A percentile compares a stretch with the other conserved stretches of the same genome.
Conservation (phyloP, 2,797 vertebrate species). For the Hapalemur alaotrensis region DNA sequence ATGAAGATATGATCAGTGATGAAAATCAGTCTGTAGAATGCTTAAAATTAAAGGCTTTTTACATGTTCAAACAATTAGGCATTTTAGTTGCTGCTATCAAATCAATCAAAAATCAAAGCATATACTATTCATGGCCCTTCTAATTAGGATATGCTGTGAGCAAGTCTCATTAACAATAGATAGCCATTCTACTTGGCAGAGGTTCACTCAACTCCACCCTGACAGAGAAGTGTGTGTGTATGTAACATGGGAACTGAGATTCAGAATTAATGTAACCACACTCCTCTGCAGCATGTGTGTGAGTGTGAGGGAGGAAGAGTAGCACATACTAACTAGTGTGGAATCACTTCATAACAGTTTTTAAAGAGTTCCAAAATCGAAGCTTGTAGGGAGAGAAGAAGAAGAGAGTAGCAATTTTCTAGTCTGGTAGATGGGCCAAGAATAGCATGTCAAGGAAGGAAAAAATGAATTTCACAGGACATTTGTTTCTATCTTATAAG, state of each 20-base stretch:
- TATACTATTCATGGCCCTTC: neutral
- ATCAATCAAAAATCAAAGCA: neutral
- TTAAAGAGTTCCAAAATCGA: neutral
- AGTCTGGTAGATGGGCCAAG: neutral
- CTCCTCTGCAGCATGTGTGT: neutral
- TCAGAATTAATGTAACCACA: neutral
- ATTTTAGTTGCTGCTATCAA: neutral
- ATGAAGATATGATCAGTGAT: neutral
- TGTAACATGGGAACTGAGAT: neutral
- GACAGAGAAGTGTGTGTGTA: neutral
- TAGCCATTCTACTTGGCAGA: neutral
- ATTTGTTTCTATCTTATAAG: conserved; percentile 56
- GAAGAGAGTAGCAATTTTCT: neutral
- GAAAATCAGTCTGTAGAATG: neutral
- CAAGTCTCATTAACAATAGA: neutral
- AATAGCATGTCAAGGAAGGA: neutral
- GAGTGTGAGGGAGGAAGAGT: neutral
- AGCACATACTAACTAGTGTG: neutral
- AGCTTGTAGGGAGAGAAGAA: neutral
- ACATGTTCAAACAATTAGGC: conserved; percentile 8
- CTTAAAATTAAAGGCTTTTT: neutral
- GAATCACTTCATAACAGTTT: neutral
- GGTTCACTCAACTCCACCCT: neutral
- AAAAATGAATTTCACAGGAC: conserved; percentile 7
- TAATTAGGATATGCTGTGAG: neutral